These are phyloP conservation scores for Ceratitis capitata DNA, from an alignment of 1,140 invertebrate species.

Conservation along the genomic window DNA sequence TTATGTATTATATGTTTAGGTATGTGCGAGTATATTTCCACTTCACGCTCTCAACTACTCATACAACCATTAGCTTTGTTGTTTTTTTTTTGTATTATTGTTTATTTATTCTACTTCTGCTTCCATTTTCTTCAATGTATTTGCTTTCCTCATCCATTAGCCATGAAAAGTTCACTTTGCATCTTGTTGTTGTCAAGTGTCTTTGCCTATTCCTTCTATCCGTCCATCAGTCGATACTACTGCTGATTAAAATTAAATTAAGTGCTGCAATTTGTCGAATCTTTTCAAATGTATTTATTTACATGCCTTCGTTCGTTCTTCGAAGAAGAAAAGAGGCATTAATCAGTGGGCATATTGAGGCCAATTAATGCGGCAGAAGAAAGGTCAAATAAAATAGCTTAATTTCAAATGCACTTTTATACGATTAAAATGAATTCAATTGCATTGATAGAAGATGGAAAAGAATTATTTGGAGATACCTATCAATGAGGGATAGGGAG, in stretches of 20 bases:
- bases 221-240: background rate
- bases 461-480: too few relatives aligned
- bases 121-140: background rate
- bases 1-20: too few relatives aligned
- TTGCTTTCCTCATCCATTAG: background rate
- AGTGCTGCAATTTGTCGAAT: background rate
- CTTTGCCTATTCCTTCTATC: background rate
- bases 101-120: background rate
- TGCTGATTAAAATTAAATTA: conserved; percentile 9
- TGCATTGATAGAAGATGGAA: too few relatives aligned
- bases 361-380: background rate
- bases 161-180: background rate
- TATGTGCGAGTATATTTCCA: background rate
- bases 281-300: background rate
- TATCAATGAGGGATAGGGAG: too few relatives aligned
- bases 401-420: too few relatives aligned
- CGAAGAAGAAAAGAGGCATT: background rate
- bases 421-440: background rate
- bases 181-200: background rate
- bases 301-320: background rate
- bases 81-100: background rate
- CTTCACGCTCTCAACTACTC: background rate
- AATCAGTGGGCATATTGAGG: background rate
- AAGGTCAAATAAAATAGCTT: too few relatives aligned
- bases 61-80: background rate